Percentiles rank a stretch among this genome's conserved stretches.
Conservation (phyloP, 2,888 invertebrate genomes). For the Polymixis flavicincta region DNA sequence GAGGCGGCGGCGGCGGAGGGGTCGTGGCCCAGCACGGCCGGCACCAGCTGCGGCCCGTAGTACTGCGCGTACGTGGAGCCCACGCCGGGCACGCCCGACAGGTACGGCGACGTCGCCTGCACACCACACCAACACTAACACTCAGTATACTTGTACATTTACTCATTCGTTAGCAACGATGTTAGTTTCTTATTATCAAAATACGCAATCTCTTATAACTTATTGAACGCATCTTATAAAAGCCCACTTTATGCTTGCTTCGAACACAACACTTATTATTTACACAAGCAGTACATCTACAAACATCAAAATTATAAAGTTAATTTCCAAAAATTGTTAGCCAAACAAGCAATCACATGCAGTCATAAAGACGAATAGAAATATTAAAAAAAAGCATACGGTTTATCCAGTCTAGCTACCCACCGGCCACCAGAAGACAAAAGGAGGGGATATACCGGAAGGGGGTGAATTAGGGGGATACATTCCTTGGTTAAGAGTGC, state of each 20-base stretch:
- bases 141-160: conserved; percentile 57
- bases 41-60: conserved; percentile 97
- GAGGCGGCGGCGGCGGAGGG: conserved; percentile 94
- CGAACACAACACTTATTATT: conserved; percentile 46
- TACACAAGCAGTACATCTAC: conserved; percentile 63
- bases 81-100: conserved; percentile 97
- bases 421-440: conserved; percentile 84
- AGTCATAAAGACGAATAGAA: conserved; percentile 75
- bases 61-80: conserved; percentile 97
- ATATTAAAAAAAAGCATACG: conserved; percentile 84
- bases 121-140: conserved; percentile 68
- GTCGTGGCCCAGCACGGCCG: conserved; percentile 97
- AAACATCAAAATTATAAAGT: conserved; percentile 44
- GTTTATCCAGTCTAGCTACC: conserved; percentile 82
- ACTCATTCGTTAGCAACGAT: conserved; percentile 45
- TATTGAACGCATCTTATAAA: conserved; percentile 35
- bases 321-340: conserved; percentile 69
- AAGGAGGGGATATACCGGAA: conserved; percentile 70
- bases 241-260: conserved; percentile 59
- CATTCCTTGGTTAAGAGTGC: conserved; percentile 46
- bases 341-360: conserved; percentile 86
- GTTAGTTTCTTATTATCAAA: conserved; percentile 43
- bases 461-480: conserved; percentile 52
- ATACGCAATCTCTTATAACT: conserved; percentile 35
- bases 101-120: conserved; percentile 97